Conservation (phyloP, 1,140 invertebrate species). For the Penaeus chinensis region DNA sequence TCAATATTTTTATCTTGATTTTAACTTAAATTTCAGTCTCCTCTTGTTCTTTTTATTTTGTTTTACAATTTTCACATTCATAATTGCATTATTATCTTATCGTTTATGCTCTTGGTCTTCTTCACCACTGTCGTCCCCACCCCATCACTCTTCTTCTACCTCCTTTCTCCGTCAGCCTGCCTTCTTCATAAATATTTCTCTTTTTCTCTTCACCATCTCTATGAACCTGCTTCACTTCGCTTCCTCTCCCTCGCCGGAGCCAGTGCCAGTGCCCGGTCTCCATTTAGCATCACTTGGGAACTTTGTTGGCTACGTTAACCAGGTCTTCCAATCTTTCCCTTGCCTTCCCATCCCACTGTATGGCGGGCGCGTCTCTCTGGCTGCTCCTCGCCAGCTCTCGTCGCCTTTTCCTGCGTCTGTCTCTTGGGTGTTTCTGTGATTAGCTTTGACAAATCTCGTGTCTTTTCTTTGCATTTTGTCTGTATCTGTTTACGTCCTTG, state of each 20-base stretch:
- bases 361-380: not conserved
- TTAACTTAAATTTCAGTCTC: too few relatives aligned
- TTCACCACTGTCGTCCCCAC: not conserved
- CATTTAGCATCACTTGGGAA: too few relatives aligned
- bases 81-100: not conserved
- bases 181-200: not conserved
- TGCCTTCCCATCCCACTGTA: too few relatives aligned
- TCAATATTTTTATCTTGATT: too few relatives aligned
- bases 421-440: not conserved
- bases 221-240: too few relatives aligned
- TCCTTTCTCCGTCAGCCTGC: conserved; percentile 7
- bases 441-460: too few relatives aligned
- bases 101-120: not conserved
- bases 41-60: not conserved
- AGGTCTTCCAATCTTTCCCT: too few relatives aligned
- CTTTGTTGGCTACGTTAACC: too few relatives aligned
- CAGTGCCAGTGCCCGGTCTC: too few relatives aligned
- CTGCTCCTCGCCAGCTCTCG: not conserved
- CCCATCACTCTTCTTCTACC: not conserved
- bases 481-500: not conserved
- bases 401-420: not conserved
- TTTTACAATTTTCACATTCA: not conserved
- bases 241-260: too few relatives aligned
- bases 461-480: not conserved
- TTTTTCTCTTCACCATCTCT: conserved; percentile 14